Base-by-base conservation (phyloP, 1,140 invertebrate species). In the Phymastichus coffea region DNA sequence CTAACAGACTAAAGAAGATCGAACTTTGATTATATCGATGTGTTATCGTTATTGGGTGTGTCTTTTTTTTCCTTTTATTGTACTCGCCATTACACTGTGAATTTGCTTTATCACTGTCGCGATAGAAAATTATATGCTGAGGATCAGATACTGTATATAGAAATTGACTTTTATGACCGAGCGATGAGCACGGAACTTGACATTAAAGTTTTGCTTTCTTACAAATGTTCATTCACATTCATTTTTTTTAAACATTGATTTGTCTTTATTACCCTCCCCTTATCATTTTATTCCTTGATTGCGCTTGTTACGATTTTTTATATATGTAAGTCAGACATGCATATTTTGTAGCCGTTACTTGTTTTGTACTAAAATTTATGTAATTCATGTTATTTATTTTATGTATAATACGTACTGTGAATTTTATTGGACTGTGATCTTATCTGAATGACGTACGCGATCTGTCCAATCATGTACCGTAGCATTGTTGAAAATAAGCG, bases 161-260 rank as follows among this genome's bases (percentile, higher is more conserved):
- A 48, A 23, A 53, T 46, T 52, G 30, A 6, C 23, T 46, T 19
- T 23, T 38, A 59, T 59, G n/a, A 57, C 51, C 47, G 40, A 30
- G 40, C 38, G 14, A 52, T 51, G 38, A 44, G 23, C 38, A 49
- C 40, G 47, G 47, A 51, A 49, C n/a, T 51, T 46, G 33, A 59
- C 41, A 63, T 63, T 63, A 57, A 63, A 63, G 41, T 57, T n/a
- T 63, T 58, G 41, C 30, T 53, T 65, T 62, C 41, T 47, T 52
- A 58, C n/a, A 55, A 62, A 55, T 62, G 19, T 55, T 57, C 15
- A 61, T 41, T 57, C 28, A 22, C 53, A 10, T 53, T 57, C 23
- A 47, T 14, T 51, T n/a, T 57, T 49, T n/a, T n/a, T n/a, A 20
- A n/a, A n/a, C n/a, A n/a, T n/a, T n/a, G n/a, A n/a, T n/a, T n/a